Evolutionary conservation across 1,140 invertebrate species (phyloP), one percentile per base, ranked within the genome.

Genomic region (Lepidotrigona ventralis): DNA sequence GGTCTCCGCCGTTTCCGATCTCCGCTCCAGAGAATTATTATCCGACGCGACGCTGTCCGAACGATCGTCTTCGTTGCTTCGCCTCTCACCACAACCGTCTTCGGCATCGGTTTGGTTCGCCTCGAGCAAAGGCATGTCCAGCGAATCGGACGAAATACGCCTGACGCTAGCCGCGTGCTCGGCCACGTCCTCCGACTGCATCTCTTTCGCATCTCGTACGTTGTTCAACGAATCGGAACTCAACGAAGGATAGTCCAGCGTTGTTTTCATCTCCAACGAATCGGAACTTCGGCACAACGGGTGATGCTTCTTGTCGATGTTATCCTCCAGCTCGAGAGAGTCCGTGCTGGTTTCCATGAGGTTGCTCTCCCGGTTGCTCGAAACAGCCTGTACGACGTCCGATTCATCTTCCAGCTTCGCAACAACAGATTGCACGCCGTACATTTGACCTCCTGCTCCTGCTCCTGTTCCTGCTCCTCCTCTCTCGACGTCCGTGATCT

Each of bases 301-400:
- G 81, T 93, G 58, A 83, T 92, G 83, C 71, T 92, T 91, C 46
- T 91, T 91, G n/a, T 91, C 92, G 64, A 75, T 80, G 66, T 92
- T 90, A 0, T 93, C 90, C 74, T 94, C 95, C 1, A 95, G 66
- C 85, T 96, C 96, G 23, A 96, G 88, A 0, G 96, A 96, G 90
- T 96, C 96, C 6, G 95, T 95, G 60, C 96, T 96, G 0, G 95
- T 94, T 60, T 95, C 94, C 94, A 95, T 96, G 0, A 95, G 64
- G 83, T 95, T 95, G 1, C 64, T 53, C 77, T 92, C 91, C 23
- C 39, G 39, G 39, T 46, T 46, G 39, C 77, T 84, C 51, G 80
- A 74, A 0, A 23, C 19, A 4, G 60, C 51, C 1, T 12, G 19
- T 0, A 26, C 53, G 0, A 54, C 33, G 12, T 88, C 81, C 2